These are phyloP conservation scores for Rhynchotus rufescens DNA, from an alignment of 2,797 vertebrate species.

Conservation along the genomic window DNA sequence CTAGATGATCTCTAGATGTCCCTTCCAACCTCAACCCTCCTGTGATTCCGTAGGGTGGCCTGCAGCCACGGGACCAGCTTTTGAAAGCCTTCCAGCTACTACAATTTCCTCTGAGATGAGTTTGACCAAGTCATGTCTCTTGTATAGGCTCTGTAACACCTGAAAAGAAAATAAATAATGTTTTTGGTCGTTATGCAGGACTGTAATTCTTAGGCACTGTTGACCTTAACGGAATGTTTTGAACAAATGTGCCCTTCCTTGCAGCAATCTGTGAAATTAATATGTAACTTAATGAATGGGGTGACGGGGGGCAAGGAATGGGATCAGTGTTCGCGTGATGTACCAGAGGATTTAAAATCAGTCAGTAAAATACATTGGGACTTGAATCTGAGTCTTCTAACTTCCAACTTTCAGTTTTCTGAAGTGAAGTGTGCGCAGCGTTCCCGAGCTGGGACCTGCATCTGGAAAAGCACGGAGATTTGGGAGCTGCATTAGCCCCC, in stretches of 20 bases:
- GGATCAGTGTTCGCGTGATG: not conserved
- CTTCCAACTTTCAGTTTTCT: not conserved
- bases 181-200: not conserved
- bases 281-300: not conserved
- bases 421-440: not conserved
- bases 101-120: not conserved
- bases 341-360: not conserved
- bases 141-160: not conserved
- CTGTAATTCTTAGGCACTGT: not conserved
- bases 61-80: fast-evolving
- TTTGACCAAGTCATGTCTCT: not conserved
- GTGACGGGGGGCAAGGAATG: fast-evolving
- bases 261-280: not conserved
- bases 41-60: fast-evolving
- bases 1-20: no score
- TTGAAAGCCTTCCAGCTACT: not conserved
- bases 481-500: not conserved
- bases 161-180: not conserved
- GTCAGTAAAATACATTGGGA: not conserved
- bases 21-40: no score
- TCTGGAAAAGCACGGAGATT: not conserved
- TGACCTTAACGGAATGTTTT: not conserved
- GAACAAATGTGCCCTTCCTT: not conserved
- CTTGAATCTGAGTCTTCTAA: not conserved
- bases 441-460: not conserved